Percentiles rank a stretch among this genome's conserved stretches.
Evolutionary conservation across 2,888 invertebrate species (phyloP).

Genomic region (Heliconius aoede): DNA sequence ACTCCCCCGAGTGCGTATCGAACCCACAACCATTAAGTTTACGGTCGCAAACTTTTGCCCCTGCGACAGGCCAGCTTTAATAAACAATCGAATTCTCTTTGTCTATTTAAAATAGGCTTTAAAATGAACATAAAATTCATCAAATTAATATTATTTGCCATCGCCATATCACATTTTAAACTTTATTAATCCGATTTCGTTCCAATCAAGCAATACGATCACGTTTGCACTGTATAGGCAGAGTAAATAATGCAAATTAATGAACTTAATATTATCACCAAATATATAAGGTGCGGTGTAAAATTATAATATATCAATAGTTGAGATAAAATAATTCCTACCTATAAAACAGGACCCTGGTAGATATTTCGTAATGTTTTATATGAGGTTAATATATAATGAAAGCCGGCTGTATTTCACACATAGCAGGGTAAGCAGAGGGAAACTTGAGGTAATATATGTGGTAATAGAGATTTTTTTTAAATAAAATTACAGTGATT

Average conservation of each 20-base stretch:
- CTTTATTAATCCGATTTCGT: conserved; percentile 28
- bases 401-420: too few relatives aligned
- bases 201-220: conserved; percentile 18
- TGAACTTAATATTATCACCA: conserved; percentile 13
- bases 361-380: too few relatives aligned
- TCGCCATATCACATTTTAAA: conserved; percentile 19
- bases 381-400: too few relatives aligned
- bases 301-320: conserved; percentile 2
- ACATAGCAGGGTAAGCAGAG: too few relatives aligned
- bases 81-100: neutral
- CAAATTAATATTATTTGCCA: conserved; percentile 7
- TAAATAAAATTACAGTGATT: neutral
- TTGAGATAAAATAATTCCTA: neutral
- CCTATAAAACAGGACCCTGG: neutral
- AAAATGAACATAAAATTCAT: neutral
- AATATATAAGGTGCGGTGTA: neutral
- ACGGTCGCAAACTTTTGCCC: too few relatives aligned
- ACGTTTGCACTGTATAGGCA: conserved; percentile 14
- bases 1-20: too few relatives aligned
- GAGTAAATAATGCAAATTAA: conserved; percentile 27
- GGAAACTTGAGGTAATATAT: too few relatives aligned
- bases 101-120: conserved; percentile 4
- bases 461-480: neutral
- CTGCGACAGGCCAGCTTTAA: too few relatives aligned
- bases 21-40: too few relatives aligned